Percentiles rank a stretch among this genome's conserved stretches.
These are phyloP conservation scores for Ammodytes dubius DNA, from an alignment of 2,113 vertebrate genomes.

Conservation along the genomic window DNA sequence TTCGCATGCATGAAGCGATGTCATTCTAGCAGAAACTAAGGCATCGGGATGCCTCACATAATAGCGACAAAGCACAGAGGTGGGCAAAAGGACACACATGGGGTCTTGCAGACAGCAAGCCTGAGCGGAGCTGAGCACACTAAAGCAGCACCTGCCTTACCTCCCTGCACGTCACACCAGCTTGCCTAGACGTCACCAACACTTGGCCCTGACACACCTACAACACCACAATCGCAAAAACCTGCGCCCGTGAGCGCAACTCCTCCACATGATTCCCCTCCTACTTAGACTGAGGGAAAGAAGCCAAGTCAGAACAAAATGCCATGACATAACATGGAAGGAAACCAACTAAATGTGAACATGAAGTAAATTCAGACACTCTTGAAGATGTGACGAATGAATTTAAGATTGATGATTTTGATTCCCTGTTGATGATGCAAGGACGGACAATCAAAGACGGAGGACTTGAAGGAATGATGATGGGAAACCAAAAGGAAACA, in stretches of 20 bases:
- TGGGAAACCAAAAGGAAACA: constrained; percentile 70
- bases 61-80: constrained; percentile 82
- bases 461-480: constrained; percentile 60
- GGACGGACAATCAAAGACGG: constrained; percentile 56
- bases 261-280: constrained; percentile 76
- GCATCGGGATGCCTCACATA: constrained; percentile 77
- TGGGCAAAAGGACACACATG: constrained; percentile 83
- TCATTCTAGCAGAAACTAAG: constrained; percentile 74
- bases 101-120: constrained; percentile 82
- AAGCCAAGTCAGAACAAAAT: constrained; percentile 84
- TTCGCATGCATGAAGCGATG: constrained; percentile 85
- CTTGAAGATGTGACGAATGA: constrained; percentile 56
- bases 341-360: constrained; percentile 73
- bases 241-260: constrained; percentile 73
- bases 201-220: constrained; percentile 81
- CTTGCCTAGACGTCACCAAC: constrained; percentile 79
- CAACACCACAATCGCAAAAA: constrained; percentile 78
- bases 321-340: constrained; percentile 78
- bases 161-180: constrained; percentile 80
- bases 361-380: constrained; percentile 70
- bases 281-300: constrained; percentile 81
- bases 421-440: constrained; percentile 67
- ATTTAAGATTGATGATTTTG: constrained; percentile 60
- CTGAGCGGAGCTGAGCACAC: constrained; percentile 83
- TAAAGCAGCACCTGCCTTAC: constrained; percentile 84